Base-by-base conservation (phyloP, 2,113 vertebrate species). In the Lepisosteus oculatus region DNA sequence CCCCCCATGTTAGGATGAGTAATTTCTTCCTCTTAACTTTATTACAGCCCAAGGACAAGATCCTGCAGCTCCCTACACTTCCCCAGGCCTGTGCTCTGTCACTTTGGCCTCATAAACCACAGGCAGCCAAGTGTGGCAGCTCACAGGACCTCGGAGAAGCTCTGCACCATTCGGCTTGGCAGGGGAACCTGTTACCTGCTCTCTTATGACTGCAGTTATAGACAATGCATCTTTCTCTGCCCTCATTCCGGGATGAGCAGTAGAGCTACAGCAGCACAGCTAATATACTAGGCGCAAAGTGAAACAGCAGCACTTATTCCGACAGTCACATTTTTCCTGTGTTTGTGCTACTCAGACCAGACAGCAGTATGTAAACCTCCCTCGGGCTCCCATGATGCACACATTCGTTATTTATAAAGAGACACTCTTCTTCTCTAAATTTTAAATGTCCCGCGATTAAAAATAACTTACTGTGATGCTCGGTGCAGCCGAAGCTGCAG, bases 361-460 rank as follows among this genome's bases (percentile, higher is more conserved):
- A 75, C 55, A 61, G 63, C 42, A 42, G n/a, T 13, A 7, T 70
- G 65, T 54, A 67, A 11, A 45, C 51, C 57, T 67, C 47, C 70
- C 62, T 57, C 67, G 44, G 42, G 65, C 56, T 62, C 55, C 67
- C 54, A 67, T 64, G 68, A 73, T 44, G 14, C 41, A 7, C 51
- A 3, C 47, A 84, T 89, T 56, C 81, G 87, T 89, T 81, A 87
- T 88, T 73, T 67, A 90, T 80, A 43, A 17, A 17, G 59, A 77
- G 83, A 76, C 84, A 82, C 81, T 85, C 76, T 82, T 84, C 85
- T 86, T 89, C 83, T 85, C 72, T 82, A 78, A 77, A 85, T 87
- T 86, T 89, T 88, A 83, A 83, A 88, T 86, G 84, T 68, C 73
- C 74, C 5, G 62, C 77, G 83, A 67, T 85, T 77, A 85, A 88